phyloP scores from a whole-genome alignment of 2,888 invertebrate species.

The Glaucopsyche alexis region DNA sequence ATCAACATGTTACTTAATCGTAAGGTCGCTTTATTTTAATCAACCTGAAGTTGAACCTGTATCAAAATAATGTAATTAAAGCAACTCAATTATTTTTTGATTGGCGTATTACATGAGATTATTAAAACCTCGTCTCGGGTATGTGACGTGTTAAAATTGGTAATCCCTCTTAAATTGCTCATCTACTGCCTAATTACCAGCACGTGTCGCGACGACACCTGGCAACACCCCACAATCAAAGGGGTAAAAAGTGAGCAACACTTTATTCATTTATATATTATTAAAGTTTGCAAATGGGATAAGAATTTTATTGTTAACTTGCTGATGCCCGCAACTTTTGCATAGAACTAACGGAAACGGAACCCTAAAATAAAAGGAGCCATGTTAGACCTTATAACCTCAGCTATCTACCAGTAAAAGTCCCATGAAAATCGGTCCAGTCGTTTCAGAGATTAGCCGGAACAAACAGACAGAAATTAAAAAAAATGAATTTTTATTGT shows the following conservation, averaged over 20 bases:
- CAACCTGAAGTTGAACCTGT: neutral
- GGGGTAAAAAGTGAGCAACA: slow-evolving; percentile 18
- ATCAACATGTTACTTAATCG: neutral
- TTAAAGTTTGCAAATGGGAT: neutral
- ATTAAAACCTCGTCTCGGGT: slow-evolving; percentile 41
- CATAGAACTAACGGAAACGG: too few species aligned
- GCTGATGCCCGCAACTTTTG: too few species aligned
- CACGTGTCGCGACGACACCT: slow-evolving; percentile 56
- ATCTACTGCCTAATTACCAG: slow-evolving; percentile 61
- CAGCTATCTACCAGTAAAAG: too few species aligned
- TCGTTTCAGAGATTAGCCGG: too few species aligned
- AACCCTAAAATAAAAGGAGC: too few species aligned
- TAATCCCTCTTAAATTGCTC: slow-evolving; percentile 70
- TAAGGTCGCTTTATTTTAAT: neutral
- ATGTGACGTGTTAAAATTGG: slow-evolving; percentile 60
- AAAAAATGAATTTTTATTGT: too few species aligned
- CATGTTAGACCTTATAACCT: too few species aligned
- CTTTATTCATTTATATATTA: neutral
- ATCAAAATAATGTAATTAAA: slow-evolving; percentile 11
- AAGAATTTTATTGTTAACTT: neutral
- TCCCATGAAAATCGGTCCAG: too few species aligned
- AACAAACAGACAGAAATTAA: too few species aligned
- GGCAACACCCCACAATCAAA: slow-evolving; percentile 53
- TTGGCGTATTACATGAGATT: slow-evolving; percentile 40
- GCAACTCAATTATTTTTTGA: slow-evolving; percentile 28